These are phyloP conservation scores for Mesocricetus auratus DNA, from an alignment of 2,113 vertebrate species.

Conservation along the genomic window DNA sequence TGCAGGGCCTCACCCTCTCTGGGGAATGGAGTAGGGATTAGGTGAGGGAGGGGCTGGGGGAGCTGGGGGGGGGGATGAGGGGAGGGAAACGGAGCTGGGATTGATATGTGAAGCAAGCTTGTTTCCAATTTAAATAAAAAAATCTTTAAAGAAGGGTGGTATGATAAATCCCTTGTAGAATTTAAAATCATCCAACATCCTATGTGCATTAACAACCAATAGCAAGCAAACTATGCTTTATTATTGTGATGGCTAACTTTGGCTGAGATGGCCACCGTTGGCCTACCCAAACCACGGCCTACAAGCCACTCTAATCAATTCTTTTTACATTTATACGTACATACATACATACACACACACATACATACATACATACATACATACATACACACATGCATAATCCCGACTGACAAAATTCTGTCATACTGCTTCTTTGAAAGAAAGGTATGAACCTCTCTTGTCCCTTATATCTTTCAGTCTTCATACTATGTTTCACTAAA, in stretches of 20 bases:
- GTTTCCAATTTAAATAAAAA: no score
- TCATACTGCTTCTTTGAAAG: background rate
- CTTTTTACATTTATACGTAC: background rate
- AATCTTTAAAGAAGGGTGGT: no score
- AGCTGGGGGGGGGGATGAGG: no score
- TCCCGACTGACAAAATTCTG: background rate
- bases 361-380: background rate
- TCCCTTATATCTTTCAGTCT: background rate
- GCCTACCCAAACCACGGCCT: background rate
- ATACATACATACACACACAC: background rate
- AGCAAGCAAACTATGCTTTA: background rate
- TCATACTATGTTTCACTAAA: background rate
- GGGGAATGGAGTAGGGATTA: no score
- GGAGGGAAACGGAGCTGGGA: no score
- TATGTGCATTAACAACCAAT: background rate
- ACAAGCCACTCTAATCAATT: background rate
- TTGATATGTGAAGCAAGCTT: no score
- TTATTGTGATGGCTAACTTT: background rate
- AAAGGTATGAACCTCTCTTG: background rate
- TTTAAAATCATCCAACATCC: slow-evolving; percentile 1
- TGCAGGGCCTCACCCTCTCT: no score
- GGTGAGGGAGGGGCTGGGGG: no score
- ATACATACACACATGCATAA: background rate
- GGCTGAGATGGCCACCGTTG: background rate
- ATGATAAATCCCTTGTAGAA: background rate